A percentile compares a stretch with the other conserved stretches of the same genome.
These are phyloP conservation scores for Podarcis raffonei DNA, from an alignment of 2,113 vertebrate species.

Conservation along the genomic window DNA sequence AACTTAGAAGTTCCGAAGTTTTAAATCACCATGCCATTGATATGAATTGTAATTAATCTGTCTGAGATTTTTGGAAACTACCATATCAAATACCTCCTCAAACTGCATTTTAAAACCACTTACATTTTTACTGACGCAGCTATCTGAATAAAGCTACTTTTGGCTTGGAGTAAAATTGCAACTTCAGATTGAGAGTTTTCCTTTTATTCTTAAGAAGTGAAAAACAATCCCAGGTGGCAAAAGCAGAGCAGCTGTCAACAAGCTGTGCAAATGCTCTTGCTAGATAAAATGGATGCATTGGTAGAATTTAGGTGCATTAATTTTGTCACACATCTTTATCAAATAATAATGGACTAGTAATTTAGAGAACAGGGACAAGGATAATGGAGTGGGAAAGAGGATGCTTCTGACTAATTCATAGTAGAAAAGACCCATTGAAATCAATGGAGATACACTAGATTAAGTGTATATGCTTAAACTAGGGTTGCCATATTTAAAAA, in stretches of 20 bases:
- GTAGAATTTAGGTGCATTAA: slow-evolving; percentile 38
- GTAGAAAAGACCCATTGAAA: too few species aligned
- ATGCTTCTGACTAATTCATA: too few species aligned
- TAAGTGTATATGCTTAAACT: neutral
- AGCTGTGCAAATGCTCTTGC: slow-evolving; percentile 64
- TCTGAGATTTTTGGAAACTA: neutral
- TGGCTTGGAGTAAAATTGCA: slow-evolving; percentile 42
- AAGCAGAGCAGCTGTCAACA: slow-evolving; percentile 65
- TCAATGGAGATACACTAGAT: too few species aligned
- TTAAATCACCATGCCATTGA: neutral
- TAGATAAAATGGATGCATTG: slow-evolving; percentile 62
- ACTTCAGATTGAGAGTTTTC: slow-evolving; percentile 14
- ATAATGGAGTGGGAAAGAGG: too few species aligned
- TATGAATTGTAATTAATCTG: neutral
- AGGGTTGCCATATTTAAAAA: too few species aligned
- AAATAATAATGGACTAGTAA: slow-evolving; percentile 43
- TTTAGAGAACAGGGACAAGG: neutral
- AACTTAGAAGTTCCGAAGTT: neutral
- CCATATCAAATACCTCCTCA: neutral
- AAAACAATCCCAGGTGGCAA: slow-evolving; percentile 53
- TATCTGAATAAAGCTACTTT: neutral
- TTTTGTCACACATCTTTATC: slow-evolving; percentile 38
- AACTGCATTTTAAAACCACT: neutral
- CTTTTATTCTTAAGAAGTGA: slow-evolving; percentile 2
- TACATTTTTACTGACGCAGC: neutral